Evolutionary conservation across 2,888 invertebrate species (phyloP), one percentile per base, ranked within the genome.

Genomic region (Orchestes rusci): DNA sequence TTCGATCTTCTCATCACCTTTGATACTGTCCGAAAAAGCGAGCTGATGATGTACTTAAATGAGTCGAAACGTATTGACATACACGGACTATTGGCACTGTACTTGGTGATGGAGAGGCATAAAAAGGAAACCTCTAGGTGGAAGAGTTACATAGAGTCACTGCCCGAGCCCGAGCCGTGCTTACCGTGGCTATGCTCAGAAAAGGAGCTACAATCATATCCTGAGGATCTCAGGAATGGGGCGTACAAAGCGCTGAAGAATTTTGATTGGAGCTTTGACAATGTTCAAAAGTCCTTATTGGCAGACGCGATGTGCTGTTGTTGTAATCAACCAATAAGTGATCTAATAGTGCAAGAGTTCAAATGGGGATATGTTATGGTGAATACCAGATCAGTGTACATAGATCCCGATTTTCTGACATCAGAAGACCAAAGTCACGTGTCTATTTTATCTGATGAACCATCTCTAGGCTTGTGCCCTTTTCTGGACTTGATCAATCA

Each of bases 401-500:
- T 87, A 56, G 75, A 82, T 59, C 63, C 77, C 28, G 61, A 67
- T 48, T 64, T 71, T 36, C 59, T 73, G 19, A 62, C 65, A 47
- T 60, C 70, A 15, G 58, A 71, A 16, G 60, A 70, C 36, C 30
- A 47, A 15, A 45, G 49, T 28, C 34, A 20, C 16, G 31, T 39
- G 18, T 63, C 60, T 23, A 43, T 55, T 10, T 65, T 82, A 45
- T 68, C 65, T 51, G 81, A 80, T 63, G 73, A 74, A 53, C 76
- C 79, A 17, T 74, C 74, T 52, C 74, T 82, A 68, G 91, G 90
- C 3, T 66, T 94, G 36, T 90, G 88, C 50, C 94, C 94, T 0
- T 89, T 83, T 64, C 71, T 94, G 47, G 94, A 94, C 66, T 77
- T 94, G 70, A 84, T 94, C 51, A 94, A 94, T 71, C 94, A 94